phyloP scores from a whole-genome alignment of 2,888 invertebrate genomes.

The Callyntrura guangdongensis region DNA sequence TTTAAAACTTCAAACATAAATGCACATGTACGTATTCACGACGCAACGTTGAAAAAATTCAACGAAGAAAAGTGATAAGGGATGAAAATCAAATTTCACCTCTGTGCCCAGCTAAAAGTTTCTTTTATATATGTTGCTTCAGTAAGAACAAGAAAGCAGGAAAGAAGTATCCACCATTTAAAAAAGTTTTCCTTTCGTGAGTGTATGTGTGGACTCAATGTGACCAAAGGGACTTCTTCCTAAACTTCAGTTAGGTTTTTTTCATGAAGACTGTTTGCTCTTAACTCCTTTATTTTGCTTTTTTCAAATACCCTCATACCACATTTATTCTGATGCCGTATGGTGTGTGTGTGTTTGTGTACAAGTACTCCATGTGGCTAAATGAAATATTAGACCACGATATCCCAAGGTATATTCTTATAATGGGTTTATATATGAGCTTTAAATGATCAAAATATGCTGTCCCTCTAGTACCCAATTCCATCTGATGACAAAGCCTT shows the following conservation, averaged over 20 bases:
- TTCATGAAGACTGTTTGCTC: not conserved
- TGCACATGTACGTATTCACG: not conserved
- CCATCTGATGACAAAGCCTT: not conserved
- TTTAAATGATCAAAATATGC: not conserved
- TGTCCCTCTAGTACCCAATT: constrained; percentile 1
- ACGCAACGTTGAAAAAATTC: not conserved
- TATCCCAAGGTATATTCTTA: not conserved
- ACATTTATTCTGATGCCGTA: not conserved
- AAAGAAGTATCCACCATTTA: not conserved
- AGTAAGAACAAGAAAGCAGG: not conserved
- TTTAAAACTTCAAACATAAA: not conserved
- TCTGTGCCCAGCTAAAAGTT: not conserved
- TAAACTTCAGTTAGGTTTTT: constrained; percentile 15
- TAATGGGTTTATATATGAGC: constrained; percentile 25
- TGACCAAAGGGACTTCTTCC: constrained; percentile 64
- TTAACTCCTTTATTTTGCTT: not conserved
- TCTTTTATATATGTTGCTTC: constrained; percentile 14
- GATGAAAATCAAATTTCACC: not conserved
- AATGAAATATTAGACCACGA: constrained; percentile 40
- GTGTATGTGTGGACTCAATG: constrained; percentile 32
- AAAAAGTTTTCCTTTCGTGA: constrained; percentile 29
- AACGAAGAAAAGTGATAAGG: not conserved
- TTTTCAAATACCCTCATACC: not conserved
- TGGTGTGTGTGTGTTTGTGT: not conserved
- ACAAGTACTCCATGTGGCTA: not conserved